phyloP scores from a whole-genome alignment of 1,140 invertebrate genomes.

The Trissolcus basalis region DNA sequence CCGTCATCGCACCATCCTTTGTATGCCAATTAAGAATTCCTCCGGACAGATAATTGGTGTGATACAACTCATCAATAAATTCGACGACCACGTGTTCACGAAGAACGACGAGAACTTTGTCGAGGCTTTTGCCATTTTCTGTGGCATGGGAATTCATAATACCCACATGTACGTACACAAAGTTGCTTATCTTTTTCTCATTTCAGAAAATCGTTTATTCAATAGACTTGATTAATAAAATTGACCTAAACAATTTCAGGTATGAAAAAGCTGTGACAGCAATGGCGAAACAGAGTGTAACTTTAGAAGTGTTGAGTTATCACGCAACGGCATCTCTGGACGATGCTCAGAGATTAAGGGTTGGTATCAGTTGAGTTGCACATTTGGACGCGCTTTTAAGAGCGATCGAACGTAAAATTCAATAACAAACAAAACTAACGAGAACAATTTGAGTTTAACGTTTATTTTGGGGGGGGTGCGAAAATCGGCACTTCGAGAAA shows the following conservation, averaged over 20 bases:
- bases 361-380: conserved; percentile 78
- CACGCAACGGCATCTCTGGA: conserved; percentile 94
- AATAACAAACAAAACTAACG: too few species aligned
- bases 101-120: conserved; percentile 96
- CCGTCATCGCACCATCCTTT: conserved; percentile 89
- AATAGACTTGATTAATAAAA: too few species aligned
- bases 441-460: neutral
- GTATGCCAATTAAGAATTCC: conserved; percentile 95
- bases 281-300: conserved; percentile 96
- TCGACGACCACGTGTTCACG: conserved; percentile 90
- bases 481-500: too few species aligned
- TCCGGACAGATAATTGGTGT: conserved; percentile 93
- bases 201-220: too few species aligned
- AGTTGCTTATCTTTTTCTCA: too few species aligned
- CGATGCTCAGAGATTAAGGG: conserved; percentile 88
- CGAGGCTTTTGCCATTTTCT: conserved; percentile 97
- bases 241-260: too few species aligned
- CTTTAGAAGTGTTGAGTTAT: conserved; percentile 96
- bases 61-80: conserved; percentile 95
- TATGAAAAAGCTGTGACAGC: conserved; percentile 95
- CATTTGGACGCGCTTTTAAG: too few species aligned
- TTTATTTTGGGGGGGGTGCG: too few species aligned
- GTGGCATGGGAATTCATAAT: conserved; percentile 98
- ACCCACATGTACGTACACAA: conserved; percentile 90
- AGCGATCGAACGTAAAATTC: too few species aligned